These are phyloP conservation scores for Cistogaster globosa DNA, from an alignment of 2,888 invertebrate species.

Conservation along the genomic window DNA sequence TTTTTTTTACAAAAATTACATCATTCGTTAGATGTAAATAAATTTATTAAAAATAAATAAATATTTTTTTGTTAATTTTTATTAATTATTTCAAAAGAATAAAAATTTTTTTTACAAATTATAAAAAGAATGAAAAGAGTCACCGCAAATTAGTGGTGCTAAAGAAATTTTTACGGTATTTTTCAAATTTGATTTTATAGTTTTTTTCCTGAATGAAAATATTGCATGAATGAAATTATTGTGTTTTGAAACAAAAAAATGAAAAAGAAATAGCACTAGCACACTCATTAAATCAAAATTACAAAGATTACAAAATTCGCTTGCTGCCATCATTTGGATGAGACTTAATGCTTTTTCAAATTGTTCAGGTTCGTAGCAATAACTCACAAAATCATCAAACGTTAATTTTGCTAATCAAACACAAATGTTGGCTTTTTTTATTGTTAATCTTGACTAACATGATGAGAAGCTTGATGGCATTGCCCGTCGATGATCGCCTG, in stretches of 20 bases:
- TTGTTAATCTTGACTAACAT: background rate
- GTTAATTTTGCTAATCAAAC: background rate
- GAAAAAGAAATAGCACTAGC: no score
- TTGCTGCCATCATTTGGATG: conserved; percentile 48
- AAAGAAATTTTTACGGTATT: conserved; percentile 52
- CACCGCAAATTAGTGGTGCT: conserved; percentile 57
- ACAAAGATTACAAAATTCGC: conserved; percentile 45
- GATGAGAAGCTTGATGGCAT: conserved; percentile 7
- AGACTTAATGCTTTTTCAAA: conserved; percentile 6
- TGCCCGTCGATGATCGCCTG: conserved; percentile 63
- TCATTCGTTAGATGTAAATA: conserved; percentile 53
- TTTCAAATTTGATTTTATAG: conserved; percentile 2
- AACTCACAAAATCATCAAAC: conserved; percentile 16
- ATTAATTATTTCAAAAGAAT: background rate
- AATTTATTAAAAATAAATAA: conserved; percentile 6
- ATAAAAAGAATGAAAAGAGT: conserved; percentile 61
- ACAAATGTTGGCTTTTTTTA: background rate
- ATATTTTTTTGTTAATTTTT: no score
- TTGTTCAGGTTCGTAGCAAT: conserved; percentile 24
- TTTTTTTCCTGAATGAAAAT: conserved; percentile 61
- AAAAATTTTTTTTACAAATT: conserved; percentile 25
- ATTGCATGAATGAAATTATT: conserved; percentile 65
- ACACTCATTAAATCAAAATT: conserved; percentile 25
- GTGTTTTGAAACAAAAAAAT: no score
- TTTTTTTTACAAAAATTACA: conserved; percentile 58